phyloP scores from a whole-genome alignment of 2,113 vertebrate species.

The Girardinichthys multiradiatus region DNA sequence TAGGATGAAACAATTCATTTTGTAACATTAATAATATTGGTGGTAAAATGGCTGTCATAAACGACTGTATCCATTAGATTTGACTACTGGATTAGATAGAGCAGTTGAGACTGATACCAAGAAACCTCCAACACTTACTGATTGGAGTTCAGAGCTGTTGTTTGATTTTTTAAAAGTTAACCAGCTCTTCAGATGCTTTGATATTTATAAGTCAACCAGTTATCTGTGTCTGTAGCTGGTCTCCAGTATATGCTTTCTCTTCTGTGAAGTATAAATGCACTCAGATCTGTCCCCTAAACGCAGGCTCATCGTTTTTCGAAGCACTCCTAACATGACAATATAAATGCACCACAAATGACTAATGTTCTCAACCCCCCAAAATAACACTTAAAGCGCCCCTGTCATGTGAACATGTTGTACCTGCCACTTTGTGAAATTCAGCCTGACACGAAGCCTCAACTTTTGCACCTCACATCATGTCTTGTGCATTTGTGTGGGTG shows the following conservation, averaged over 20 bases:
- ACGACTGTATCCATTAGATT: background rate
- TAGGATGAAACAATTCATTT: background rate
- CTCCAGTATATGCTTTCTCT: slow-evolving; percentile 3
- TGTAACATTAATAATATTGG: background rate
- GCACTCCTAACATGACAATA: slow-evolving; percentile 34
- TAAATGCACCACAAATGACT: slow-evolving; percentile 49
- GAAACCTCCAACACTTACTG: background rate
- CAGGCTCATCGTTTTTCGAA: slow-evolving; percentile 38
- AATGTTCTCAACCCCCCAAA: slow-evolving; percentile 39
- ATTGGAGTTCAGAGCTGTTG: background rate
- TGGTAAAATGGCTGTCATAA: background rate
- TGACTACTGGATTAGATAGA: background rate
- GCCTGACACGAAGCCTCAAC: slow-evolving; percentile 61
- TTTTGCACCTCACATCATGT: slow-evolving; percentile 55
- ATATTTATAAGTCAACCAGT: background rate
- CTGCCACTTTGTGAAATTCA: slow-evolving; percentile 64
- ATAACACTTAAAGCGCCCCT: slow-evolving; percentile 59
- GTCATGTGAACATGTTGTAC: slow-evolving; percentile 58
- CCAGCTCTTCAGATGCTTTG: background rate
- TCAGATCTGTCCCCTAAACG: slow-evolving; percentile 15
- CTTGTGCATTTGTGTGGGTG: slow-evolving; percentile 6
- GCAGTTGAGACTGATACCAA: background rate
- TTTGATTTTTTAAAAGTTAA: slow-evolving; percentile 1
- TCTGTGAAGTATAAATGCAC: slow-evolving; percentile 25
- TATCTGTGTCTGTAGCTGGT: background rate